phyloP scores from a whole-genome alignment of 2,797 vertebrate genomes.

The Petrocephalus sullivani region DNA sequence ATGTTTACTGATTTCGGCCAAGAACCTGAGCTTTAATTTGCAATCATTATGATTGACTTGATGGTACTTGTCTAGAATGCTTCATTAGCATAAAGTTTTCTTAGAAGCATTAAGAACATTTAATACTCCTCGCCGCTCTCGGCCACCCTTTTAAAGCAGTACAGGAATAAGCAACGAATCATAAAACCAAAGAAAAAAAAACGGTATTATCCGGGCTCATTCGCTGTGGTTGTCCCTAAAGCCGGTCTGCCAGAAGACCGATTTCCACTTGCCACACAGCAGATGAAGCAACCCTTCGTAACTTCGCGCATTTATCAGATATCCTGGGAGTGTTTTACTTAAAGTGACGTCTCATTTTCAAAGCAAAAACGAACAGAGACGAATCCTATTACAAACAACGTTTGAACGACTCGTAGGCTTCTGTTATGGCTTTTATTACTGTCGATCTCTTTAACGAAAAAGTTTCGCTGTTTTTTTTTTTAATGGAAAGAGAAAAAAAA shows the following conservation, averaged over 20 bases:
- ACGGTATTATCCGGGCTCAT: neutral
- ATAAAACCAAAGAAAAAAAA: neutral
- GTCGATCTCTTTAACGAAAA: neutral
- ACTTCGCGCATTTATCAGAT: conserved; percentile 2
- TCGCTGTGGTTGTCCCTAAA: neutral
- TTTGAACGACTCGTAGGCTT: neutral
- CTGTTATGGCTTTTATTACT: neutral
- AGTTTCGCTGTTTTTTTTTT: neutral
- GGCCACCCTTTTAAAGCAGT: neutral
- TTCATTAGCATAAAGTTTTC: neutral
- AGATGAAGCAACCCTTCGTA: conserved; percentile 6
- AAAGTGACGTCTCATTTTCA: conserved; percentile 6
- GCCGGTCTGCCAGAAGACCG: neutral
- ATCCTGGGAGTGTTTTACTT: neutral
- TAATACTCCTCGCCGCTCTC: neutral
- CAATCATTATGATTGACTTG: neutral
- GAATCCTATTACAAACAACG: neutral
- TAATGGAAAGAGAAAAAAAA: neutral
- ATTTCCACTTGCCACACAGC: neutral
- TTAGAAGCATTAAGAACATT: neutral
- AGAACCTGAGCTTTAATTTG: neutral
- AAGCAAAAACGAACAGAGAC: neutral
- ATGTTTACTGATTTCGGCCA: neutral
- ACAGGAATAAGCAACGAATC: neutral
- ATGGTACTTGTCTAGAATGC: neutral